Evolutionary conservation across 2,888 invertebrate genomes (phyloP).

Genomic region (Melanotus villosus): DNA sequence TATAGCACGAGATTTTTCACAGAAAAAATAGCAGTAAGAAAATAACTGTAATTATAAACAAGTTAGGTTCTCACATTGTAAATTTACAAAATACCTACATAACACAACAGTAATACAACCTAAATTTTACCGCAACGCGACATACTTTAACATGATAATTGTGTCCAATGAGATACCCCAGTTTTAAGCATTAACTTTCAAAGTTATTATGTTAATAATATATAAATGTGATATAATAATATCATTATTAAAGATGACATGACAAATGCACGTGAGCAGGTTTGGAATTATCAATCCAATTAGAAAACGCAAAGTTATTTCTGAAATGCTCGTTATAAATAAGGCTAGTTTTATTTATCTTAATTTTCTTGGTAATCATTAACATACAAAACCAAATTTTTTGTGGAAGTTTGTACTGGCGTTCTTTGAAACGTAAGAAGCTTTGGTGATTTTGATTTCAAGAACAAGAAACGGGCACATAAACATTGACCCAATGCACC

Average conservation of each 20-base stretch:
- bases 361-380: too few relatives aligned
- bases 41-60: conserved; percentile 44
- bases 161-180: conserved; percentile 26
- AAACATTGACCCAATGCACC: too few relatives aligned
- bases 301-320: too few relatives aligned
- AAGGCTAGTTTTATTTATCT: too few relatives aligned
- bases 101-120: conserved; percentile 47
- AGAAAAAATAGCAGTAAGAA: conserved; percentile 33
- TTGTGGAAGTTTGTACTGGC: too few relatives aligned
- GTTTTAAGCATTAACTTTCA: conserved; percentile 12
- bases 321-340: too few relatives aligned
- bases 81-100: conserved; percentile 40
- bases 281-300: too few relatives aligned
- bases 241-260: neutral
- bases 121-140: conserved; percentile 51
- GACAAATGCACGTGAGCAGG: neutral
- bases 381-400: too few relatives aligned
- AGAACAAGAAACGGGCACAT: too few relatives aligned
- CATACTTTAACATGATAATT: conserved; percentile 42
- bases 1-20: conserved; percentile 31
- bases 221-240: conserved; percentile 12
- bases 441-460: too few relatives aligned
- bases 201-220: conserved; percentile 11
- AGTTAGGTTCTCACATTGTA: conserved; percentile 33
- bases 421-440: too few relatives aligned